Evolutionary conservation across 2,888 invertebrate genomes (phyloP), one percentile per base, ranked within the genome.

Genomic region (Ophioninae sp.): DNA sequence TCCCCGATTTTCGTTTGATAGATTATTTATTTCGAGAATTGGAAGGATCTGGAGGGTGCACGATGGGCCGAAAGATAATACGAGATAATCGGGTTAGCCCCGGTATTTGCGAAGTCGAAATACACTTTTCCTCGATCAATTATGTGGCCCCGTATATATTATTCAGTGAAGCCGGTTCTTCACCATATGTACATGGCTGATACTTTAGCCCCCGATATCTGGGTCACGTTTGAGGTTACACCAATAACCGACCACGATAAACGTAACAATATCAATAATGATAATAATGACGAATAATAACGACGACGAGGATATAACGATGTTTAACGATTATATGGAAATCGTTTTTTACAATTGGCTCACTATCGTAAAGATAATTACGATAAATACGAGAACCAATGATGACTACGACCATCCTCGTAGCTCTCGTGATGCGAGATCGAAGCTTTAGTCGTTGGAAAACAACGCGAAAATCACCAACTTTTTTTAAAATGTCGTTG

Each of bases 31-130:
- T 76, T 56, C 37, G 64, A 20, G 63, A 51, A 63, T 51, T 20
- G 7, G 58, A 44, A 63, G 64, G 65, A 17, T 64, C 41, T 68
- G 6, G 76, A 76, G 81, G 71, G 72, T 76, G 72, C 81, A 72
- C 72, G 44, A 58, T 77, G 44, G n/a, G 37, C 30, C 63, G 41
- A 44, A 65, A 59, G 44, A 39, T 17, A 20, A 65, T 37, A 6
- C 56, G 9, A 65, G 9, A 23, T 20, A 39, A 73, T 63, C 9
- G n/a, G 30, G 30, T 20, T 6, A 30, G 6, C 13, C 37, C n/a
- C 65, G 65, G 65, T 65, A 41, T 65, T 17, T 8, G 51, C 2
- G 20, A 30, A 67, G 41, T 20, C 20, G 41, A 67, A 67, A 23
- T 68, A 68, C 23, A 58, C 37, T 58, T 72, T 56, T 65, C 20